Percentiles rank a stretch among this genome's conserved stretches.
Evolutionary conservation across 2,797 vertebrate species (phyloP).

Genomic region (Pseudochaenichthys georgianus): DNA sequence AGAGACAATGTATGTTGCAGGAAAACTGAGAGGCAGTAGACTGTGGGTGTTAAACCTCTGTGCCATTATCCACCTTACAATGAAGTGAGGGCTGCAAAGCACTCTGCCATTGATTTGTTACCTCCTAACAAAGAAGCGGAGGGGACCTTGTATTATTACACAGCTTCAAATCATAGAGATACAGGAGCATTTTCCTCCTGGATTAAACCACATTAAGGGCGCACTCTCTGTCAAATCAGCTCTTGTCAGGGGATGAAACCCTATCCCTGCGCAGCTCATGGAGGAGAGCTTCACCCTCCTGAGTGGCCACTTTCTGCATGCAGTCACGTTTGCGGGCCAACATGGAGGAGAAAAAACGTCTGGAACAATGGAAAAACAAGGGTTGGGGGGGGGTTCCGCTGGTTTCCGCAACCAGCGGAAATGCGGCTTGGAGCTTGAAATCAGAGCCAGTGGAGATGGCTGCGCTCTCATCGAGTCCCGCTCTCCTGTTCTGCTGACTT

Average conservation of each 20-base stretch:
- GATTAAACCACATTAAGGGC: conserved; percentile 47
- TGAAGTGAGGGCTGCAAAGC: conserved; percentile 35
- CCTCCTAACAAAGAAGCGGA: conserved; percentile 35
- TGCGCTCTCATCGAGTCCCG: conserved; percentile 47
- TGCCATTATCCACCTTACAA: conserved; percentile 36
- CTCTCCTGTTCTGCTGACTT: conserved; percentile 74
- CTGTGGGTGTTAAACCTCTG: conserved; percentile 6
- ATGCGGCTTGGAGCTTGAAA: conserved; percentile 67
- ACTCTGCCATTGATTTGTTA: conserved; percentile 55
- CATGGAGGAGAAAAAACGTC: conserved; percentile 12
- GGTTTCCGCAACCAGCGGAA: conserved; percentile 44
- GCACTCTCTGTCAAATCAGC: conserved; percentile 35
- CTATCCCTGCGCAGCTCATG: conserved; percentile 12
- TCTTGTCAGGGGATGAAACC: conserved; percentile 52
- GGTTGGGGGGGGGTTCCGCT: conserved; percentile 50
- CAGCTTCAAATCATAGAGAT: conserved; percentile 19
- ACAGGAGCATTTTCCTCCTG: conserved; percentile 37
- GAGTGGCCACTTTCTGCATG: conserved; percentile 46
- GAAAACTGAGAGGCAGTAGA: background rate
- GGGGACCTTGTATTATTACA: conserved; percentile 39
- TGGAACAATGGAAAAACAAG: conserved; percentile 62
- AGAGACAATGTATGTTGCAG: background rate
- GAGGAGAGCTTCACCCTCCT: conserved; percentile 30
- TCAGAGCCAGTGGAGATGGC: conserved; percentile 62
- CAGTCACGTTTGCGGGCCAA: conserved; percentile 46